These are phyloP conservation scores for Crocidura indochinensis DNA, from an alignment of 2,797 vertebrate genomes.

Conservation along the genomic window DNA sequence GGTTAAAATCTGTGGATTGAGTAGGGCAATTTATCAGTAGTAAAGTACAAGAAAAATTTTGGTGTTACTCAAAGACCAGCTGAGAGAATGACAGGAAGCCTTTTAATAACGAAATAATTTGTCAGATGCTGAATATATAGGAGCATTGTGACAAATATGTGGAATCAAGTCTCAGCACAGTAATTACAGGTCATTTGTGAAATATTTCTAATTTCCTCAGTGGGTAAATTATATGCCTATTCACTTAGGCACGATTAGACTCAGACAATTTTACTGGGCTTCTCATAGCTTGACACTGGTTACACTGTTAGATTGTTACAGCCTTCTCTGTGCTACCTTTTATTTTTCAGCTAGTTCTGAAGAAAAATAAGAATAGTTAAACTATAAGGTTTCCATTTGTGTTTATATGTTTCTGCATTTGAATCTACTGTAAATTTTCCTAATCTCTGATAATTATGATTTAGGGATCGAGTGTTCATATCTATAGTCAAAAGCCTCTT, in stretches of 20 bases:
- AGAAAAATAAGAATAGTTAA: conserved; percentile 68
- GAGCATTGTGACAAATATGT: conserved; percentile 69
- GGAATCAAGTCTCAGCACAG: conserved; percentile 73
- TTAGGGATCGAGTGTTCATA: conserved; percentile 12
- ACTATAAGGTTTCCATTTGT: conserved; percentile 54
- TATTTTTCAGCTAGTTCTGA: conserved; percentile 73
- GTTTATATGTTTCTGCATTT: conserved; percentile 63
- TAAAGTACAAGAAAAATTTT: conserved; percentile 77
- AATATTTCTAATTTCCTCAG: conserved; percentile 72
- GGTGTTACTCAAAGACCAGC: conserved; percentile 60
- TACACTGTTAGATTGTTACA: conserved; percentile 53
- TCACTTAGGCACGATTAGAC: conserved; percentile 67
- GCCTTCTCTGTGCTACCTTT: conserved; percentile 70
- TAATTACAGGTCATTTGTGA: conserved; percentile 79
- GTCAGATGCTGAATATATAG: conserved; percentile 63
- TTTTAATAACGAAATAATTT: conserved; percentile 79
- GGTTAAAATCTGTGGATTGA: conserved; percentile 63
- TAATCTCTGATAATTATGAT: conserved; percentile 67
- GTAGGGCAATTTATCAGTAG: conserved; percentile 75
- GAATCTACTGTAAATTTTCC: conserved; percentile 31
- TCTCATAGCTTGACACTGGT: conserved; percentile 71
- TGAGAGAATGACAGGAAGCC: conserved; percentile 68
- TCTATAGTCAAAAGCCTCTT: conserved; percentile 30
- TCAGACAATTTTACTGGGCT: neutral
- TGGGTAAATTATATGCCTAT: conserved; percentile 79